These are phyloP conservation scores for Probaryconus sp. DNA, from an alignment of 1,140 invertebrate genomes.

Conservation along the genomic window DNA sequence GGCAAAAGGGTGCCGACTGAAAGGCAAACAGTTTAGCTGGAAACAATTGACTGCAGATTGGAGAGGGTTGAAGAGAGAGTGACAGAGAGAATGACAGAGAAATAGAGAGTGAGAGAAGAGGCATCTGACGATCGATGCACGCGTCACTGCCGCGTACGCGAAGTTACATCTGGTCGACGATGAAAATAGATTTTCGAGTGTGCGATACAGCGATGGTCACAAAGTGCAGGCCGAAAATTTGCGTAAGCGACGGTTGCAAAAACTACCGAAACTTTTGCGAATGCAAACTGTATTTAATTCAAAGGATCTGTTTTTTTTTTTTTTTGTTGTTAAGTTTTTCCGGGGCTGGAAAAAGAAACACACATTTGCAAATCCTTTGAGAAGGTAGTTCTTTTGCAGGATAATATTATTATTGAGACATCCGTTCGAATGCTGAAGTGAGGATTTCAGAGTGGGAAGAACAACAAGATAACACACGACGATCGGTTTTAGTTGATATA, in stretches of 20 bases:
- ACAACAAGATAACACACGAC: slow-evolving; percentile 30
- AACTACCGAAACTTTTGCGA: no score
- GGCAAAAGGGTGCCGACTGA: slow-evolving; percentile 76
- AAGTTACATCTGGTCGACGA: slow-evolving; percentile 67
- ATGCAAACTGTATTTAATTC: no score
- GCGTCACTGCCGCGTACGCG: slow-evolving; percentile 67
- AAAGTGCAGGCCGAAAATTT: slow-evolving; percentile 9
- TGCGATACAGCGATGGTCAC: slow-evolving; percentile 18
- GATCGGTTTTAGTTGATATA: slow-evolving; percentile 52
- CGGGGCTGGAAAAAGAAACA: no score
- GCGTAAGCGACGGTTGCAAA: no score
- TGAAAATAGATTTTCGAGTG: slow-evolving; percentile 75
- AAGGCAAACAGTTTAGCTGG: slow-evolving; percentile 80
- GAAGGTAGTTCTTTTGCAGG: no score
- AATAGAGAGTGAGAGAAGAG: slow-evolving; percentile 67
- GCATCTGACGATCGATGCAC: slow-evolving; percentile 75
- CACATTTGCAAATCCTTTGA: no score
- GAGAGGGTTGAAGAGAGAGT: slow-evolving; percentile 69
- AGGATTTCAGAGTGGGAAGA: no score
- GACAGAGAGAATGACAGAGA: slow-evolving; percentile 65
- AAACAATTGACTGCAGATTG: slow-evolving; percentile 80
- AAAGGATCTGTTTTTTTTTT: no score
- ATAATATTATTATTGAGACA: no score
- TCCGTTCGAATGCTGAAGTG: no score
- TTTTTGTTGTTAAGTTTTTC: no score